Base-by-base conservation (phyloP, 1,140 invertebrate genomes). In the Penaeus chinensis region DNA sequence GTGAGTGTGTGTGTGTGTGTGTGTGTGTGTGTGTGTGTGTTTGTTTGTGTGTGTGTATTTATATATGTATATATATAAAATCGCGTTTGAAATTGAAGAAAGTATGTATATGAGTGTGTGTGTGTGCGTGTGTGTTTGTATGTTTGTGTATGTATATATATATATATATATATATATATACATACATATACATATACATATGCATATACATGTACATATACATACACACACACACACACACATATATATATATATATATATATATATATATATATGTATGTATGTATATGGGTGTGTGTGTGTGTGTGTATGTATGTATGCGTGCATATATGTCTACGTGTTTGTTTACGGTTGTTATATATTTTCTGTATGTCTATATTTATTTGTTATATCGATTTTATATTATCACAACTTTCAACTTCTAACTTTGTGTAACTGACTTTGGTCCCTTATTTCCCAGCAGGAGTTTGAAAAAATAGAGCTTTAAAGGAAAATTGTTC, bases 141-240 rank as follows among this genome's bases (percentile, higher is more conserved):
- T 32, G 27, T 74, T 5, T 54, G 10, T 54, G 13, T 54, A 54
- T 54, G 10, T 32, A 74, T 74, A 10, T 74, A 74, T 74, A 74
- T 74, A 74, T 27, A 27, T 74, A 74, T 74, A 11, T 27, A 74
- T 27, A 27, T 74, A 74, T 74, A 27, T 74, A 74, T 74, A 27
- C 16, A 27, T n/a, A 74, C 7, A n/a, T 24, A 74, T 74, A 74
- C 8, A 74, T 74, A 32, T 74, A 24, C 32, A 13, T 32, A 10
- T 24, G 2, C 20, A 24, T 74, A 11, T 32, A 24, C 10, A 74
- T 74, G 8, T 0, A n/a, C 5, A 74, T 10, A 74, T 2, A 27
- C 11, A n/a, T 32, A 13, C 10, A 24, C n/a, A 74, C n/a, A 74
- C 7, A 74, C 11, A 27, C n/a, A 74, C 5, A 27, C 11, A 74